Evolutionary conservation across 2,797 vertebrate species (phyloP), one percentile per base, ranked within the genome.

Genomic region (Sebastes melanostomus): DNA sequence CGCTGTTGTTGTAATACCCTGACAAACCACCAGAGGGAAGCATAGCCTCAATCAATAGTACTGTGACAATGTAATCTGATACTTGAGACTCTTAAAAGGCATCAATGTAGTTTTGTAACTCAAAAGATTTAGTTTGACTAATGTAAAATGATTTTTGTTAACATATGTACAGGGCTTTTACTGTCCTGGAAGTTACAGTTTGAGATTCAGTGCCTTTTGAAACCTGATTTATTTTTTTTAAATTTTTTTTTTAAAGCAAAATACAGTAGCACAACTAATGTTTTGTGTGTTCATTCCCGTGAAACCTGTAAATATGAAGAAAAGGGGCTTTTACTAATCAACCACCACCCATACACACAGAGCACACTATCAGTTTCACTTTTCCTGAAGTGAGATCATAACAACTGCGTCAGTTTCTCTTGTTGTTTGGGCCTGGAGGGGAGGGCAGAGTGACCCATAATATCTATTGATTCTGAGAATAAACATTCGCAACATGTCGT

Each of bases 11-110:
- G 82, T 76, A 63, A 67, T 84, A 5, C 65, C 8, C 4, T 14
- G 13, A 68, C 4, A 8, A 13, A 65, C 86, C 92, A 92, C 82
- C 55, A 91, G 90, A 78, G 73, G 86, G 89, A 0, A 69, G 66
- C 60, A 83, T 5, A 52, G 38, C 6, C 50, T 11, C 9, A 54
- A 7, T 24, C 4, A 61, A 8, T 2, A 6, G n/a, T 13, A 5
- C 8, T 32, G 5, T n/a, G 8, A 20, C 12, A 16, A 18, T 66
- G n/a, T 62, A 38, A 60, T 67, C 38, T 56, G 24, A 58, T 56
- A 32, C n/a, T 9, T 14, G n/a, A 30, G 10, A 16, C 38, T 59
- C 6, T 32, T 58, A 9, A 52, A 67, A 63, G 14, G 4, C 1
- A 14, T 25, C 25, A 59, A 4, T 14, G 5, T 11, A 27, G 3